Conservation (phyloP, 2,888 invertebrate genomes). For the Orchesellides sinensis region DNA sequence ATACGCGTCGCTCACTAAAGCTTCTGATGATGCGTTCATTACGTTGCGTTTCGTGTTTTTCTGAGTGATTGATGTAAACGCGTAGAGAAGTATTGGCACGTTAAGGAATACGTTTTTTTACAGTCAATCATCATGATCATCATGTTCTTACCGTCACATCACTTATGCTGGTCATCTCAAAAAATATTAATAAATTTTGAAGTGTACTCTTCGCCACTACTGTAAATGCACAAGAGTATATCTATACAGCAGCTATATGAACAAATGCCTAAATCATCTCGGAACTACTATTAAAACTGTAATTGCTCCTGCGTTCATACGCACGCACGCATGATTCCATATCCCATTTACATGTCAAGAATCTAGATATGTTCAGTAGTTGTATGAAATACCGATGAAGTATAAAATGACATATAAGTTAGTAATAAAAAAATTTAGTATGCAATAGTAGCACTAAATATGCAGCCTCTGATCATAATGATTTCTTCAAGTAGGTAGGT, state of each 20-base stretch:
- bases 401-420: too few relatives aligned
- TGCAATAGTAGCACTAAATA: too few relatives aligned
- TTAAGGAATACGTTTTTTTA: slow-evolving; percentile 11
- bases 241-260: background rate
- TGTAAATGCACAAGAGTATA: background rate
- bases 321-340: background rate
- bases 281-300: too few relatives aligned
- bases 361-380: too few relatives aligned
- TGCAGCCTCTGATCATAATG: too few relatives aligned
- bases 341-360: too few relatives aligned
- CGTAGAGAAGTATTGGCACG: slow-evolving; percentile 38
- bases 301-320: too few relatives aligned
- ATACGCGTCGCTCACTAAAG: too few relatives aligned
- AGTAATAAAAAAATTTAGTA: too few relatives aligned
- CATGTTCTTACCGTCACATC: slow-evolving; percentile 19
- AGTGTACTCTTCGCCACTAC: background rate
- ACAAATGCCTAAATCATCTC: too few relatives aligned
- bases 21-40: slow-evolving; percentile 1
- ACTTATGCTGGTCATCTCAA: slow-evolving; percentile 12
- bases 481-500: slow-evolving; percentile 33
- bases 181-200: slow-evolving; percentile 19
- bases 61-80: slow-evolving; percentile 53
- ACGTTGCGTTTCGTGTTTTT: background rate
- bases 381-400: background rate
- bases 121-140: background rate